Base-by-base conservation (phyloP, 2,888 invertebrate genomes). In the Athalia circularis region DNA sequence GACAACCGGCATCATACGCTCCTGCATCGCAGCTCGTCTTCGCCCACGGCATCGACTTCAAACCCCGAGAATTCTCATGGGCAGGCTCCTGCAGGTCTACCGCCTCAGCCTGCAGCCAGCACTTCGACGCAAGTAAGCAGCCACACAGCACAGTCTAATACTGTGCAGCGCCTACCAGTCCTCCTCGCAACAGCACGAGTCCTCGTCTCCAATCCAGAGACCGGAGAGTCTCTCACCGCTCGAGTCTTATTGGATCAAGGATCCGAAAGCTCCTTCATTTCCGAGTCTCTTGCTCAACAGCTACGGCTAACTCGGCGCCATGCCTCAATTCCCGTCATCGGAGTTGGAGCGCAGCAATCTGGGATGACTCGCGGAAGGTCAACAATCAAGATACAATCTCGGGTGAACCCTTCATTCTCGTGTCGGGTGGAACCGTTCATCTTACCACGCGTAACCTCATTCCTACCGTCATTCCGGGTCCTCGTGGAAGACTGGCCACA, bases 401-500 rank as follows among this genome's bases (percentile, higher is more conserved):
- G 68, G 1, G 45, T 52, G 4, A 4, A 52, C 6, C 3, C 50
- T 6, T 64, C 59, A 57, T 80, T 79, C 47, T 77, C 68, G 57
- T 65, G 64, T 47, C 47, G 29, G 0, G 54, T 79, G 15, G 70
- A 61, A 8, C 77, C 78, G 4, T 62, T 77, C 7, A 62, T 80
- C 43, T 78, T 79, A 29, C 57, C 77, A 1, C 72, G 68, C 13
- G 50, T 80, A 47, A 79, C 79, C 2, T 64, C 75, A 1, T 77
- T 74, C 67, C 50, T 80, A 47, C 80, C 79, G 7, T 77, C 75
- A 50, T 62, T 68, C 48, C 74, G 68, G 11, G 61, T 79, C 5
- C 68, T 75, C 29, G 61, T 15, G 11, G 52, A 65, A 7, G 48
- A 75, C 70, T 79, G 78, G 76, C 78, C 75, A 57, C 79, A 80